A percentile compares a stretch with the other conserved stretches of the same genome.
phyloP scores from a whole-genome alignment of 2,888 invertebrate genomes.

The Xylophagus ater region DNA sequence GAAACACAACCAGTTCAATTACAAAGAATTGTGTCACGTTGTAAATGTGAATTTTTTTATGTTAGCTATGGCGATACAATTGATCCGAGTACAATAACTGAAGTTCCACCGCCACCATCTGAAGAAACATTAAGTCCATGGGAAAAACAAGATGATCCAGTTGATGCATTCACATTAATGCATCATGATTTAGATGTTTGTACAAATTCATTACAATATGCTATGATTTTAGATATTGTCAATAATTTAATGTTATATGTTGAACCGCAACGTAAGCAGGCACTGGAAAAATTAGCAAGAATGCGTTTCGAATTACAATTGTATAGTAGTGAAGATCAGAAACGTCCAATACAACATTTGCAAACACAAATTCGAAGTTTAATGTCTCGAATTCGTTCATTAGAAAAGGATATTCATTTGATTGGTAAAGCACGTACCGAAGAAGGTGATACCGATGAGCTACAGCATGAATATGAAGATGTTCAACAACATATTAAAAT shows the following conservation, averaged over 20 bases:
- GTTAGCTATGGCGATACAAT: slow-evolving; percentile 79
- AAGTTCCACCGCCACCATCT: slow-evolving; percentile 59
- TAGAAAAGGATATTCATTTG: slow-evolving; percentile 83
- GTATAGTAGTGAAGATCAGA: slow-evolving; percentile 82
- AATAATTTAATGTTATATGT: slow-evolving; percentile 95
- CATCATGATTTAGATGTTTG: slow-evolving; percentile 98
- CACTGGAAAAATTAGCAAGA: slow-evolving; percentile 70
- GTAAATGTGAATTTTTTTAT: slow-evolving; percentile 97
- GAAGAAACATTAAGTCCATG: slow-evolving; percentile 62
- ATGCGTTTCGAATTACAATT: slow-evolving; percentile 92
- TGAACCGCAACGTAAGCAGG: slow-evolving; percentile 88
- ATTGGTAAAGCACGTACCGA: slow-evolving; percentile 70
- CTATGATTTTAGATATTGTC: slow-evolving; percentile 94
- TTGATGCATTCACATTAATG: slow-evolving; percentile 94
- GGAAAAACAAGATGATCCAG: slow-evolving; percentile 75
- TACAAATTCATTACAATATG: slow-evolving; percentile 89
- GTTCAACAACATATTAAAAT: slow-evolving; percentile 60
- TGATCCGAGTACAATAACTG: slow-evolving; percentile 43
- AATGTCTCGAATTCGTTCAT: slow-evolving; percentile 67
- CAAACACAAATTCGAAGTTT: slow-evolving; percentile 69
- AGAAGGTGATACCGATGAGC: slow-evolving; percentile 47
- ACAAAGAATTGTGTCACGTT: slow-evolving; percentile 93
- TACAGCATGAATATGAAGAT: slow-evolving; percentile 59
- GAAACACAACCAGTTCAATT: slow-evolving; percentile 54
- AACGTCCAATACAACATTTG: slow-evolving; percentile 80